Conservation (phyloP, 2,797 vertebrate genomes). For the Takifugu ocellatus region DNA sequence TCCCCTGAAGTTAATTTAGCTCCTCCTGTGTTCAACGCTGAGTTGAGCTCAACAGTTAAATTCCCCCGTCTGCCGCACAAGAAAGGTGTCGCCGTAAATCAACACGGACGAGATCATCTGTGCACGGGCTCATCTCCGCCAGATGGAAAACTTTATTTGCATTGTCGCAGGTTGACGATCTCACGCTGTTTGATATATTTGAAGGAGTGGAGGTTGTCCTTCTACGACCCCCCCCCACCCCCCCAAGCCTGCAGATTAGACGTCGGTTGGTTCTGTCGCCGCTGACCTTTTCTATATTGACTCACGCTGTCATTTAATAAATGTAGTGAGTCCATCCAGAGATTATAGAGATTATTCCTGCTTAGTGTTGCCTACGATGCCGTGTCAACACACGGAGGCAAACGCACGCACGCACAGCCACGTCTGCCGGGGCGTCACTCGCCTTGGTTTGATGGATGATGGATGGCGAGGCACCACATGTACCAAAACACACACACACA, state of each 20-base stretch:
- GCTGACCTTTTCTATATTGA: slow-evolving; percentile 39
- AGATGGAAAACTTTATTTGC: slow-evolving; percentile 29
- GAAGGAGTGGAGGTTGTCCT: slow-evolving; percentile 37
- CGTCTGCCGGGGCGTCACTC: no score
- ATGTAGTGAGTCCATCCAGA: background rate
- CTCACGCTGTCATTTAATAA: slow-evolving; percentile 49
- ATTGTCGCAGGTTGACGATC: slow-evolving; percentile 26
- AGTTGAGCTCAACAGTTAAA: slow-evolving; percentile 15
- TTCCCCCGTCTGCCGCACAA: slow-evolving; percentile 19
- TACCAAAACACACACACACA: slow-evolving; percentile 11
- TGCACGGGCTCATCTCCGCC: slow-evolving; percentile 32
- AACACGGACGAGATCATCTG: slow-evolving; percentile 35
- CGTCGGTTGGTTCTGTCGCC: slow-evolving; percentile 24
- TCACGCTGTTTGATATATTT: slow-evolving; percentile 25
- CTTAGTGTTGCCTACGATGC: slow-evolving; percentile 11
- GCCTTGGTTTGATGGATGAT: background rate
- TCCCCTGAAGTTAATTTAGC: no score
- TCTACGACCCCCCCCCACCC: slow-evolving; percentile 6
- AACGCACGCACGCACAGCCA: slow-evolving; percentile 5
- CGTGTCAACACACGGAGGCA: background rate
- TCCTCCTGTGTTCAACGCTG: background rate
- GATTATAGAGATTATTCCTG: slow-evolving; percentile 12
- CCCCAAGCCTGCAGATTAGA: slow-evolving; percentile 31
- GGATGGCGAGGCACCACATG: no score
- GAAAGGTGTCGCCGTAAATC: slow-evolving; percentile 23